Evolutionary conservation across 1,140 invertebrate species (phyloP).

Genomic region (Chelonus insularis): DNA sequence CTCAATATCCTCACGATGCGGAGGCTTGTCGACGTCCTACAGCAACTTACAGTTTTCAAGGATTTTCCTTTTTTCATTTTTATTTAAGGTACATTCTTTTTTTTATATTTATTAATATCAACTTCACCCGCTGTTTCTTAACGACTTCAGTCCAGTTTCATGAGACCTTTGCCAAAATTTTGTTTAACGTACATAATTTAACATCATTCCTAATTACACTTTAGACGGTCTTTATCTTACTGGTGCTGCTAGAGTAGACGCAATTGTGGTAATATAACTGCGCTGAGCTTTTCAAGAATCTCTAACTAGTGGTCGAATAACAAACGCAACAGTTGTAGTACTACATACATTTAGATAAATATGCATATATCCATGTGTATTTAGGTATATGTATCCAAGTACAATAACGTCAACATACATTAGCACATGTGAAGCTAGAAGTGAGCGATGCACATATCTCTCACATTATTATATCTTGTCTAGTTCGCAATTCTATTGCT

Average conservation of each 20-base stretch:
- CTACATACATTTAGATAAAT: not conserved
- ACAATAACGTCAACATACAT: not conserved
- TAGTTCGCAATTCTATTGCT: slow-evolving; percentile 42
- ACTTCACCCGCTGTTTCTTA: not conserved
- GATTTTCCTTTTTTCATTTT: too few relatives aligned
- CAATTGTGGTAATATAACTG: slow-evolving; percentile 10
- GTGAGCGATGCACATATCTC: not conserved
- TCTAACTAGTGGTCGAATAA: slow-evolving; percentile 8
- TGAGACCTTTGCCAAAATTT: not conserved
- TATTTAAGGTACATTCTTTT: too few relatives aligned
- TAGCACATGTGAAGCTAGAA: not conserved
- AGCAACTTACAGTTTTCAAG: too few relatives aligned
- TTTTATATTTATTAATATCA: not conserved
- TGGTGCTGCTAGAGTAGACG: not conserved
- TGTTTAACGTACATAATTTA: not conserved
- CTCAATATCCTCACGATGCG: too few relatives aligned
- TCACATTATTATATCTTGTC: slow-evolving; percentile 44
- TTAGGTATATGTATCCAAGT: too few relatives aligned
- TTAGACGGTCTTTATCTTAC: not conserved
- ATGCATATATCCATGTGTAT: not conserved
- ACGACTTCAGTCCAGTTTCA: not conserved
- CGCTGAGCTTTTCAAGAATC: slow-evolving; percentile 1
- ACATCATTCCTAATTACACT: not conserved
- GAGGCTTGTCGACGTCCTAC: too few relatives aligned
- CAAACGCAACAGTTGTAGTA: slow-evolving; percentile 4